Base-by-base conservation (phyloP, 1,140 invertebrate species). In the Stenopsyche tienmushanensis region DNA sequence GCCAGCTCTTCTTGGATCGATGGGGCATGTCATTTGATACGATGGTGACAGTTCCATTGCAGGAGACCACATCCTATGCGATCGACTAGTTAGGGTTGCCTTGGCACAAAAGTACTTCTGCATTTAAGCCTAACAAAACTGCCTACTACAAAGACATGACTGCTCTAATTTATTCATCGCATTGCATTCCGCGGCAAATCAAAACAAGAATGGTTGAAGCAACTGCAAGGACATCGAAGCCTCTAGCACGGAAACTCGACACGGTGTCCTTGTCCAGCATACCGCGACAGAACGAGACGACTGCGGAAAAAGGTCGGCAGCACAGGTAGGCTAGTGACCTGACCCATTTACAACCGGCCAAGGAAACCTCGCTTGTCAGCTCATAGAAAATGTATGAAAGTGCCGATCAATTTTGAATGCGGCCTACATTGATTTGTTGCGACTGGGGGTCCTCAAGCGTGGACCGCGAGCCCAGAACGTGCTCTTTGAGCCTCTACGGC, bases 371-470 rank as follows among this genome's bases (percentile, higher is more conserved):
- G 41, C 47, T 17, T 3, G 20, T 50, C 17, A 18, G 25, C 29
- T 62, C 59, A 50, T 50, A 49, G 44, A 50, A 49, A 44, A 44
- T 23, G 42, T 60, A 45, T 45, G 21, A n/a, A 18, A 23, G 45
- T 23, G 24, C 15, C 50, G 49, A 63, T 63, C 60, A 63, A 63
- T 63, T 63, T 63, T 34, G 47, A 52, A 63, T 63, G 60, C 26
- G 47, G 47, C n/a, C 47, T 34, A 44, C 55, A 58, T 58, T 58
- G 55, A 58, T 58, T 58, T 44, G 55, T 44, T 44, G 55, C 52
- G 52, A 54, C 52, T 54, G 21, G 7, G 44, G 44, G n/a, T n/a
- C n/a, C 20, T 10, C n/a, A 42, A 42, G 2, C 18, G 41, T 42
- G 41, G 41, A 17, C 9, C 41, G 41, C 41, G 9, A 42, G n/a